These are phyloP conservation scores for Protosalanx chinensis DNA, from an alignment of 2,797 vertebrate genomes.

Conservation along the genomic window DNA sequence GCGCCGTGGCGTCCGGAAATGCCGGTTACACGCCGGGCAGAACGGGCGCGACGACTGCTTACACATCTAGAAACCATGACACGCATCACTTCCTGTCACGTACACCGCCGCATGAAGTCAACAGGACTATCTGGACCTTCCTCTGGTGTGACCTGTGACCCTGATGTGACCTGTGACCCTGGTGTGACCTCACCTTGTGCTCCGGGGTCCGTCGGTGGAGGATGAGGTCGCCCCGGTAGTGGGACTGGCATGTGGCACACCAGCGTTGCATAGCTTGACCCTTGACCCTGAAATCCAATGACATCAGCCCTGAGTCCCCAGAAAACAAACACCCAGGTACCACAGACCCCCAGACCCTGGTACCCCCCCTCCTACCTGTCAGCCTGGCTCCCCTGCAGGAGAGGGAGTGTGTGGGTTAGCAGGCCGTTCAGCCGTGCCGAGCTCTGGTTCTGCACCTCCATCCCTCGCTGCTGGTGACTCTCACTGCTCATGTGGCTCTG, in stretches of 20 bases:
- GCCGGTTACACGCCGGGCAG: slow-evolving; percentile 85
- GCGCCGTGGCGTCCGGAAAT: slow-evolving; percentile 92
- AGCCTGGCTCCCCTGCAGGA: slow-evolving; percentile 34
- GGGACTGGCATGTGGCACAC: slow-evolving; percentile 88
- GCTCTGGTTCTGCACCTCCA: slow-evolving; percentile 81
- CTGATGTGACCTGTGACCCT: neutral
- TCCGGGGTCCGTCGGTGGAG: slow-evolving; percentile 82
- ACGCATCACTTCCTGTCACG: slow-evolving; percentile 7
- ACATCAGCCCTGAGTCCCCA: neutral
- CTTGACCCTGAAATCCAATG: slow-evolving; percentile 69
- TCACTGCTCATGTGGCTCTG: slow-evolving; percentile 84
- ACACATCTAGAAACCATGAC: slow-evolving; percentile 71
- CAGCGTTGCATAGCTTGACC: slow-evolving; percentile 69
- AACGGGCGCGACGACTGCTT: slow-evolving; percentile 88
- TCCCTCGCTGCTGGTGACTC: slow-evolving; percentile 82
- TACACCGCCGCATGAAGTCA: neutral
- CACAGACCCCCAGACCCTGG: slow-evolving; percentile 1
- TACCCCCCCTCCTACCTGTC: slow-evolving; percentile 36
- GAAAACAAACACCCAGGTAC: neutral
- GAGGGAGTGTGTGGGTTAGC: slow-evolving; percentile 53
- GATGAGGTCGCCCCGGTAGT: slow-evolving; percentile 86
- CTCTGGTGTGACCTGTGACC: neutral
- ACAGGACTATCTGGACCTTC: neutral
- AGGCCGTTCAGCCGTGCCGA: slow-evolving; percentile 78
- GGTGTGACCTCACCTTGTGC: slow-evolving; percentile 82